These are phyloP conservation scores for Penaeus vannamei DNA, from an alignment of 1,140 invertebrate genomes.

Conservation along the genomic window DNA sequence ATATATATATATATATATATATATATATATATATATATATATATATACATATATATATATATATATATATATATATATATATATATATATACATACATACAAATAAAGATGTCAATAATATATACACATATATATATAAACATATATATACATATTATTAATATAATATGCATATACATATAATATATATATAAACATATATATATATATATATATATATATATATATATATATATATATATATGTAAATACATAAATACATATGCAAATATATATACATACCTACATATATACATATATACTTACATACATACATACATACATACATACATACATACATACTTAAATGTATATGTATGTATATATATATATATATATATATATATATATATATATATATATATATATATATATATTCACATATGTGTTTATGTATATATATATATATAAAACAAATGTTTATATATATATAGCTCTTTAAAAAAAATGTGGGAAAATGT, in stretches of 20 bases:
- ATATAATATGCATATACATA: conserved; percentile 17
- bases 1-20: conserved; percentile 33
- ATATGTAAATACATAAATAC: conserved; percentile 1
- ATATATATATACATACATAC: not conserved
- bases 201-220: conserved; percentile 33
- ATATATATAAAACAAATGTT: too few species aligned
- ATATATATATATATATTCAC: too few species aligned
- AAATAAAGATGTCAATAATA: not conserved
- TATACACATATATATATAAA: conserved; percentile 19
- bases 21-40: conserved; percentile 33
- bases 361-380: too few species aligned
- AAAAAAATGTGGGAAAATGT: too few species aligned
- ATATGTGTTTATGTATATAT: too few species aligned
- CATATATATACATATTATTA: conserved; percentile 18
- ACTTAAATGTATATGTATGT: not conserved
- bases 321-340: not conserved
- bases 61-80: conserved; percentile 27
- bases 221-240: conserved; percentile 20
- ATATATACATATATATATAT: conserved; percentile 27
- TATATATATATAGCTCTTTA: too few species aligned
- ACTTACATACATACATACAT: not conserved
- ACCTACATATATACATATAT: not conserved
- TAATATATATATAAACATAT: conserved; percentile 23
- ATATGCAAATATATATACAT: not conserved
- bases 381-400: too few species aligned